These are phyloP conservation scores for Coecobrya sp. DNA, from an alignment of 2,888 invertebrate species.

Conservation along the genomic window DNA sequence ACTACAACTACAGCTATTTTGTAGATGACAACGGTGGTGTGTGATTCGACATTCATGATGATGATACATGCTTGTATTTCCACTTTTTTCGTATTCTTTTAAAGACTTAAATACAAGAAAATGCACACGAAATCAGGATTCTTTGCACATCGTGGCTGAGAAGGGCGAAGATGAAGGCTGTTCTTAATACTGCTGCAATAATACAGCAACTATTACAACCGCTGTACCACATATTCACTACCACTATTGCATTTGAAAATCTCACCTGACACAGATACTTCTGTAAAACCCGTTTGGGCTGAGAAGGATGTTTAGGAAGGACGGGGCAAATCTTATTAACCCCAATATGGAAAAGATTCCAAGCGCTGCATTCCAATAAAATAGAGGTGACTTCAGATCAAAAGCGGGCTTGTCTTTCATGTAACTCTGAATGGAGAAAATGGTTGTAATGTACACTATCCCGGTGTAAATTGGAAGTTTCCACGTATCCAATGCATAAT, in stretches of 20 bases:
- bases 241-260: conserved; percentile 69
- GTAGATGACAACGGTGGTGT: conserved; percentile 12
- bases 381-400: conserved; percentile 79
- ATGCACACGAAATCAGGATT: conserved; percentile 65
- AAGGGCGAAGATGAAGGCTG: conserved; percentile 49
- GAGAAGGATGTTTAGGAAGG: conserved; percentile 82
- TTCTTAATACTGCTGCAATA: conserved; percentile 64
- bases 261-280: conserved; percentile 85
- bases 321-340: conserved; percentile 82
- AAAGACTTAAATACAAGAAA: conserved; percentile 63
- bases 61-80: conserved; percentile 75
- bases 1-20: conserved; percentile 30
- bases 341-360: conserved; percentile 81
- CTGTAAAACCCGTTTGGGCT: conserved; percentile 85
- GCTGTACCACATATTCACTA: conserved; percentile 67
- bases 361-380: conserved; percentile 81
- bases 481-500: conserved; percentile 83
- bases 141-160: conserved; percentile 62
- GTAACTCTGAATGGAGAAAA: conserved; percentile 82
- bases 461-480: conserved; percentile 81
- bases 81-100: conserved; percentile 70
- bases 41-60: neutral
- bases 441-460: conserved; percentile 80
- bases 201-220: conserved; percentile 29
- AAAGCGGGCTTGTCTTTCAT: conserved; percentile 83